Base-by-base conservation (phyloP, 2,797 vertebrate species). In the Acanthurus tractus region DNA sequence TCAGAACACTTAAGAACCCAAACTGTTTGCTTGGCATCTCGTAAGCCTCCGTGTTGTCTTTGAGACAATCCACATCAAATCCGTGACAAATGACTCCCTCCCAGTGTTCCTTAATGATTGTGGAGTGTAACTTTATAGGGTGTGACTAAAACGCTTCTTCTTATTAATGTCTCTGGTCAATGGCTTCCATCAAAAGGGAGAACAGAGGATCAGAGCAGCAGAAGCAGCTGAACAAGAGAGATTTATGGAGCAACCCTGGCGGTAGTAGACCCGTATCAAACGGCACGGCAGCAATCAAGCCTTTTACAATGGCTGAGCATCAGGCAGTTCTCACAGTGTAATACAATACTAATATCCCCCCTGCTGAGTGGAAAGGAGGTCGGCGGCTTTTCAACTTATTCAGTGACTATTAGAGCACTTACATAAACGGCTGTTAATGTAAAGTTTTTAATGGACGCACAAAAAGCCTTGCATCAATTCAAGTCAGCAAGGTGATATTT, bases 91-190 rank as follows among this genome's bases (percentile, higher is more conserved):
- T 66, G 52, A 87, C 79, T 88, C 80, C 74, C 77, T 74, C 84
- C 82, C 55, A 20, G 70, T 77, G 77, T 87, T 83, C 82, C 86
- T 75, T 80, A 86, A 85, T 55, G 58, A 79, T 82, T 56, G 80
- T 86, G 85, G 81, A 89, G 78, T 71, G 83, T 89, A 73, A 85
- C 84, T 92, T 93, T 90, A 93, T 93, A 91, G 81, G 70, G 69
- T 67, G 48, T 88, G 88, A 91, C 91, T 92, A 89, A 92, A 93
- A 86, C 89, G 85, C 79, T 89, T 86, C 73, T 84, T 86, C 78
- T 93, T 89, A 86, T 93, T 86, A 90, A 92, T 87, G 90, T 80
- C 79, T 79, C 88, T 85, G 86, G 91, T 90, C 92, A 82, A 86
- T 83, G 88, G 65, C 81, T 75, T 87, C 88, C 86, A 87, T 94